Percentiles rank a stretch among this genome's conserved stretches.
Conservation (phyloP, 2,888 invertebrate species). For the Hydrotaea cyrtoneurina region DNA sequence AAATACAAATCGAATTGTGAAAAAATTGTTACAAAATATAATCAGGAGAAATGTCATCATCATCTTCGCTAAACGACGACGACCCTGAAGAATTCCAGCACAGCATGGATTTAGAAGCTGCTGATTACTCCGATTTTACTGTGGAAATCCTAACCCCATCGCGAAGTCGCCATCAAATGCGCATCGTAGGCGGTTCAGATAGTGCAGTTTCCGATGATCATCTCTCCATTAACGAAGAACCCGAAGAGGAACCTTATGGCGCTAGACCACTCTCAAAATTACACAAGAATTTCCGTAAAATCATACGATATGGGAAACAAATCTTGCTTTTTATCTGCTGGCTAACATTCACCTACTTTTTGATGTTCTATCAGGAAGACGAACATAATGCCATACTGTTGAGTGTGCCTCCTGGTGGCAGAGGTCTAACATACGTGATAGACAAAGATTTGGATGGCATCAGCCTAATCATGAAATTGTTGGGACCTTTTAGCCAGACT, state of each 20-base stretch:
- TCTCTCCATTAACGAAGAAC: conserved; percentile 31
- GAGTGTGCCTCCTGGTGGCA: conserved; percentile 31
- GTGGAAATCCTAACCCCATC: neutral
- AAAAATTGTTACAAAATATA: too few relatives aligned
- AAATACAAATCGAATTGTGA: too few relatives aligned
- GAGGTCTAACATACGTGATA: conserved; percentile 10
- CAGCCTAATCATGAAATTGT: conserved; percentile 42
- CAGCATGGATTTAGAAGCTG: neutral
- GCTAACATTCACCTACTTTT: conserved; percentile 57
- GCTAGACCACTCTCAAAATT: neutral
- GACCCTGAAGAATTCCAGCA: neutral
- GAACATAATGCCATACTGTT: conserved; percentile 25
- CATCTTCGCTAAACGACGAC: neutral
- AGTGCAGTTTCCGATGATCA: conserved; percentile 27
- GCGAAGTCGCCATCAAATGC: neutral
- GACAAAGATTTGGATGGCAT: neutral
- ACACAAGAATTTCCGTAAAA: neutral
- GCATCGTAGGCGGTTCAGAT: conserved; percentile 20
- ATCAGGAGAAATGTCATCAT: neutral
- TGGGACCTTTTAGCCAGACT: conserved; percentile 53
- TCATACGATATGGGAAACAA: conserved; percentile 16
- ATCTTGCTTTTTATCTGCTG: conserved; percentile 48
- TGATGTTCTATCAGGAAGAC: conserved; percentile 54
- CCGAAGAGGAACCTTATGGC: conserved; percentile 28
- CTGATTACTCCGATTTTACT: neutral